These are phyloP conservation scores for Drosophila carrolli DNA, from an alignment of 1,140 invertebrate species.

Conservation along the genomic window DNA sequence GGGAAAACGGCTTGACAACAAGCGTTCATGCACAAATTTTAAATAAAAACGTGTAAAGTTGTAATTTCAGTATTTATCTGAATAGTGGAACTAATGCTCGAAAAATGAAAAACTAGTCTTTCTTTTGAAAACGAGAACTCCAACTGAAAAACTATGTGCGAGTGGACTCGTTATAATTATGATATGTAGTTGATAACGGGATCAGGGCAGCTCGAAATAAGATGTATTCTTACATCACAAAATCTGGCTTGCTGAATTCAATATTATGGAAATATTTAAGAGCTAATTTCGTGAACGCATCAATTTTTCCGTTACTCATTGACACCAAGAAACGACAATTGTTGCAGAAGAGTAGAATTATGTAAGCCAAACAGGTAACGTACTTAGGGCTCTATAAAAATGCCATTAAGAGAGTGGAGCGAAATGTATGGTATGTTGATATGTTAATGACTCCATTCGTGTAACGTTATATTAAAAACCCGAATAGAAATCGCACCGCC, in stretches of 20 bases:
- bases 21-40: no score
- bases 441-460: slow-evolving; percentile 28
- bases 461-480: slow-evolving; percentile 15
- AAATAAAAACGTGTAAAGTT: no score
- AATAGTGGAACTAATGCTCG: no score
- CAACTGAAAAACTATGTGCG: no score
- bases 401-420: slow-evolving; percentile 20
- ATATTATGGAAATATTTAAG: not conserved
- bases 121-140: no score
- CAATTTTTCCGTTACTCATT: slow-evolving; percentile 18
- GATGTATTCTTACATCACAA: not conserved
- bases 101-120: no score
- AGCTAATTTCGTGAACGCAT: not conserved
- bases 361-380: slow-evolving; percentile 19
- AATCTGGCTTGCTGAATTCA: not conserved
- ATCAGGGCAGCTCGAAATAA: no score
- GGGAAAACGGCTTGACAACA: no score
- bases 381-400: slow-evolving; percentile 27
- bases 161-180: no score
- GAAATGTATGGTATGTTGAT: slow-evolving; percentile 20
- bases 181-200: no score
- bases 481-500: slow-evolving; percentile 34
- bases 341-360: slow-evolving; percentile 18
- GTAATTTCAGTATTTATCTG: no score
- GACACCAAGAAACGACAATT: slow-evolving; percentile 16